Conservation (phyloP, 2,888 invertebrate species). For the Ormyrus pomaceus region DNA sequence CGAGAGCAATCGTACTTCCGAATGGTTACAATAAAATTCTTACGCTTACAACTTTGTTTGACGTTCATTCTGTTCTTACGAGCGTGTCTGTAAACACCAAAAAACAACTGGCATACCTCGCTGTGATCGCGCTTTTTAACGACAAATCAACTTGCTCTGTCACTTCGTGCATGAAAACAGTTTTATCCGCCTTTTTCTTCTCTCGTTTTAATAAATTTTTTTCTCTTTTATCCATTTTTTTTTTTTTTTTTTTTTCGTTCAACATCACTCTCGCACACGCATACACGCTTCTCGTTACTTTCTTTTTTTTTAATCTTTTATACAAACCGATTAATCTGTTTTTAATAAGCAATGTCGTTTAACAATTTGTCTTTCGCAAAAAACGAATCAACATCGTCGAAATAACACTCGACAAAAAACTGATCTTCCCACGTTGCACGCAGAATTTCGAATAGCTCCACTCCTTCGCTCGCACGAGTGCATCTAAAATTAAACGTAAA, state of each 20-base stretch:
- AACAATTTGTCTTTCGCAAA: slow-evolving; percentile 8
- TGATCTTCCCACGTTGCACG: slow-evolving; percentile 28
- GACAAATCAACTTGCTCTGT: slow-evolving; percentile 42
- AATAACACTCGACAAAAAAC: slow-evolving; percentile 7
- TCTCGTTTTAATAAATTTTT: slow-evolving; percentile 26
- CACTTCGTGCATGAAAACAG: slow-evolving; percentile 43
- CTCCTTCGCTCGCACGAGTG: neutral
- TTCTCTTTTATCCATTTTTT: slow-evolving; percentile 34
- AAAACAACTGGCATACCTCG: slow-evolving; percentile 41
- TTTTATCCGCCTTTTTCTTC: slow-evolving; percentile 41
- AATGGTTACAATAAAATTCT: slow-evolving; percentile 38
- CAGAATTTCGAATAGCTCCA: slow-evolving; percentile 17
- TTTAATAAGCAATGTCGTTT: slow-evolving; percentile 9
- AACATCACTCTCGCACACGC: slow-evolving; percentile 26
- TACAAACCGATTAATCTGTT: neutral
- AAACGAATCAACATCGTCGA: slow-evolving; percentile 5
- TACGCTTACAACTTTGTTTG: slow-evolving; percentile 30
- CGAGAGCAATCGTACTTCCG: slow-evolving; percentile 45
- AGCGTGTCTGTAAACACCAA: slow-evolving; percentile 43
- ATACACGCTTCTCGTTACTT: neutral
- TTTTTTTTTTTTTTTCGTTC: slow-evolving; percentile 44
- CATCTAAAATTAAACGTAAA: slow-evolving; percentile 33
- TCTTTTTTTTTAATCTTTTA: neutral
- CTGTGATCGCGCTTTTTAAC: slow-evolving; percentile 36
- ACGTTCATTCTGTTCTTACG: slow-evolving; percentile 22